A percentile compares a stretch with the other conserved stretches of the same genome.
These are phyloP conservation scores for Microplitis mediator DNA, from an alignment of 1,140 invertebrate species.

Conservation along the genomic window DNA sequence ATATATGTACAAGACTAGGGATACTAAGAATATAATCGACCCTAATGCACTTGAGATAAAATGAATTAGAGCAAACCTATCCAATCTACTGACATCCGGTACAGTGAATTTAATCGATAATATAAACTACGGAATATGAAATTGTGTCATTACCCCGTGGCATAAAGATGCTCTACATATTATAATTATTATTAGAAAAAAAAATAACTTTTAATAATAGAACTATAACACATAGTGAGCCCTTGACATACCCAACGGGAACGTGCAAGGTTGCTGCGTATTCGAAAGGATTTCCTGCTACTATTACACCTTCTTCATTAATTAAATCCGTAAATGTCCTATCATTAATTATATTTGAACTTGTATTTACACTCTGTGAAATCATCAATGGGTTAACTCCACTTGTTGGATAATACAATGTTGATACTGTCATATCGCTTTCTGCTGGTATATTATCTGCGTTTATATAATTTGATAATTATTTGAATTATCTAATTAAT, in stretches of 20 bases:
- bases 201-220: too few relatives aligned
- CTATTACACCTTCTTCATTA: constrained; percentile 29
- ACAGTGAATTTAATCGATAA: too few relatives aligned
- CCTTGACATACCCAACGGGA: constrained; percentile 20
- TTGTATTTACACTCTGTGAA: constrained; percentile 25
- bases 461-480: background rate
- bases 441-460: background rate
- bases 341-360: background rate
- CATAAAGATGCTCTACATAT: too few relatives aligned
- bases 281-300: constrained; percentile 28
- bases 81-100: too few relatives aligned
- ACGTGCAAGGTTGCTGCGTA: constrained; percentile 26
- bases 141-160: too few relatives aligned
- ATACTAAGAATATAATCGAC: too few relatives aligned
- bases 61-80: too few relatives aligned
- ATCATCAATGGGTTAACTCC: constrained; percentile 15
- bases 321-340: constrained; percentile 17
- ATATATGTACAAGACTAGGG: too few relatives aligned
- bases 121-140: too few relatives aligned
- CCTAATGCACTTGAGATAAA: too few relatives aligned
- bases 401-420: constrained; percentile 5
- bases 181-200: too few relatives aligned
- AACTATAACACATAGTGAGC: background rate
- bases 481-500: too few relatives aligned
- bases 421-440: background rate